A percentile compares a stretch with the other conserved stretches of the same genome.
phyloP scores from a whole-genome alignment of 2,113 vertebrate genomes.

The Amphiprion percula region DNA sequence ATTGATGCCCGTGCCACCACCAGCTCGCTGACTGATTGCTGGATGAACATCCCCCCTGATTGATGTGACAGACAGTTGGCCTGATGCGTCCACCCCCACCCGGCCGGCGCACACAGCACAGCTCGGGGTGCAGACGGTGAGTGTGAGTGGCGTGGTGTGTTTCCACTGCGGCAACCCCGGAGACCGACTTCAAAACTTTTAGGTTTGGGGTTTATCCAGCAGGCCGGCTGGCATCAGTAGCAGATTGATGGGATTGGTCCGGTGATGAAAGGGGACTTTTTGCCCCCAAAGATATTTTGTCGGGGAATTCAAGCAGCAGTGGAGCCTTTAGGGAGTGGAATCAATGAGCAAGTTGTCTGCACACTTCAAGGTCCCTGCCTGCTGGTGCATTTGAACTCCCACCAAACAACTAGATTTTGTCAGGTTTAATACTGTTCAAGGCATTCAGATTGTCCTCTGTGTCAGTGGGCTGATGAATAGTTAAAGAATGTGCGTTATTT shows the following conservation, averaged over 20 bases:
- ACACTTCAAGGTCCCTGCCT: conserved; percentile 47
- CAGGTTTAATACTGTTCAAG: conserved; percentile 31
- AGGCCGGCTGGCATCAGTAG: conserved; percentile 44
- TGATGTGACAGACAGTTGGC: conserved; percentile 81
- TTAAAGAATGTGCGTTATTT: conserved; percentile 49
- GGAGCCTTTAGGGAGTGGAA: conserved; percentile 28
- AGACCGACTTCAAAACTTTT: conserved; percentile 46
- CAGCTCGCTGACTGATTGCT: conserved; percentile 75
- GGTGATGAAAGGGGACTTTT: conserved; percentile 53
- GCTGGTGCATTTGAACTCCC: conserved; percentile 48
- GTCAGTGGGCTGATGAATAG: conserved; percentile 46
- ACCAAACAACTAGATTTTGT: conserved; percentile 46
- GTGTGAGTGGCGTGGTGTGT: conserved; percentile 44
- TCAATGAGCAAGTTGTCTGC: conserved; percentile 54
- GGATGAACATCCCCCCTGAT: conserved; percentile 75
- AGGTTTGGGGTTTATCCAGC: conserved; percentile 49
- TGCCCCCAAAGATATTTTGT: conserved; percentile 59
- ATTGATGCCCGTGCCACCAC: conserved; percentile 77
- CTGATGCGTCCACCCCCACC: conserved; percentile 55
- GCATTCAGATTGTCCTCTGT: conserved; percentile 24
- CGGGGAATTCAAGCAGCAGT: conserved; percentile 57
- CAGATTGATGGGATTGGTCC: conserved; percentile 65
- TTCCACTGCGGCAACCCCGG: conserved; percentile 61
- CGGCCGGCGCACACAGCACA: conserved; percentile 22
- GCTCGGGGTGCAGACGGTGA: conserved; percentile 36